Evolutionary conservation across 1,140 invertebrate species (phyloP), one percentile per base, ranked within the genome.

Genomic region (Mamestra configurata): DNA sequence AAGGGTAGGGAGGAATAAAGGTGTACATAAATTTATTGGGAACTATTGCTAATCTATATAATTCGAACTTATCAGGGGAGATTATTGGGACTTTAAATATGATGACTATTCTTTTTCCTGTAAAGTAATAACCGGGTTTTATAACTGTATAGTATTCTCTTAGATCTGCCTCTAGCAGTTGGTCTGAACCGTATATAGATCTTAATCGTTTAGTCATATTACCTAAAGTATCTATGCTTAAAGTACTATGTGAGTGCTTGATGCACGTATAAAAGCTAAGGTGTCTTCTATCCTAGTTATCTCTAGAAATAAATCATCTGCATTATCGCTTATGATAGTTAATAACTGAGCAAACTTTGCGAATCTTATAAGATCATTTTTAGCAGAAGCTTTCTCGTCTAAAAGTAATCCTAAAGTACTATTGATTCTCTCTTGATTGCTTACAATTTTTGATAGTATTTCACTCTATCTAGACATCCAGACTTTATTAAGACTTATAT

Each of bases 1-100:
- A 83, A 15, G 86, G 80, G 61, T 75, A 79, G 27, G 82, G 64
- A 22, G 82, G 84, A 68, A 87, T 80, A 57, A 84, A 75, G 64
- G 71, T 66, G 8, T 81, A 68, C 11, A 64, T n/a, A n/a, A n/a
- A n/a, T n/a, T n/a, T n/a, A n/a, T n/a, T n/a, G n/a, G n/a, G n/a
- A n/a, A n/a, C n/a, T n/a, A n/a, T n/a, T n/a, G n/a, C n/a, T n/a
- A n/a, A n/a, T n/a, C n/a, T n/a, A n/a, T n/a, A n/a, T n/a, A n/a
- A n/a, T n/a, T n/a, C n/a, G n/a, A n/a, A n/a, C n/a, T n/a, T n/a
- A n/a, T n/a, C n/a, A n/a, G n/a, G n/a, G n/a, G n/a, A n/a, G n/a
- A n/a, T n/a, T n/a, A n/a, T n/a, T n/a, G n/a, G n/a, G n/a, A n/a
- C n/a, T n/a, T n/a, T n/a, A n/a, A n/a, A n/a, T n/a, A n/a, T n/a